phyloP scores from a whole-genome alignment of 1,140 invertebrate genomes.

The Caenorhabditis remanei region DNA sequence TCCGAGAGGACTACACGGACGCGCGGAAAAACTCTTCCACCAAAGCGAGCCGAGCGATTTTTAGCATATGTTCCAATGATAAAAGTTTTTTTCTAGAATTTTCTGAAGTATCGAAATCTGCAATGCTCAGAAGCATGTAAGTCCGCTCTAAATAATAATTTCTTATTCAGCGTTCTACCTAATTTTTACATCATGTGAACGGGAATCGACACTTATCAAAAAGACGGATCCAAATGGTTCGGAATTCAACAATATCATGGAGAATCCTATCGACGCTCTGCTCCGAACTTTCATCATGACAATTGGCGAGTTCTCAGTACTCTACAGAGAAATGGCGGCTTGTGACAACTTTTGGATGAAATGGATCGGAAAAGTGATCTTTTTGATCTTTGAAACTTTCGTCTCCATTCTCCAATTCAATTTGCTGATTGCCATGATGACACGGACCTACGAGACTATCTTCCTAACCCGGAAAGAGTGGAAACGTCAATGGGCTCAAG shows the following conservation, averaged over 20 bases:
- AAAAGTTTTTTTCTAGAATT: too few species aligned
- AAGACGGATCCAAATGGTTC: constrained; percentile 24
- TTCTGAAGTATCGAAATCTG: too few species aligned
- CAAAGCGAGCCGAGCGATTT: too few species aligned
- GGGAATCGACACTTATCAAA: constrained; percentile 55
- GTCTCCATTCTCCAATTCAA: constrained; percentile 94
- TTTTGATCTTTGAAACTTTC: constrained; percentile 94
- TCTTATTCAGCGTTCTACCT: constrained; percentile 86
- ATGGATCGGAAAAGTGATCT: constrained; percentile 81
- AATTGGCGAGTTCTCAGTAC: constrained; percentile 92
- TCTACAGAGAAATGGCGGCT: constrained; percentile 88
- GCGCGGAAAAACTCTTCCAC: too few species aligned
- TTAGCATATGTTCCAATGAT: too few species aligned
- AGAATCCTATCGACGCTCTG: constrained; percentile 87
- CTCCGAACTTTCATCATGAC: constrained; percentile 99
- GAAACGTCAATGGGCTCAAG: constrained; percentile 96
- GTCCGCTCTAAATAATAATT: background rate
- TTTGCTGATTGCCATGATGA: constrained; percentile 99
- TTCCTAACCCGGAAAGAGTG: constrained; percentile 95
- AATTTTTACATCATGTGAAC: constrained; percentile 88
- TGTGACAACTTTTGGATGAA: constrained; percentile 79
- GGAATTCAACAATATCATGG: constrained; percentile 77
- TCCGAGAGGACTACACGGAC: too few species aligned
- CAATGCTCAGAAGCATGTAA: too few species aligned
- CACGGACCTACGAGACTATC: constrained; percentile 94